Base-by-base conservation (phyloP, 2,113 vertebrate genomes). In the Hirundichthys speculiger region DNA sequence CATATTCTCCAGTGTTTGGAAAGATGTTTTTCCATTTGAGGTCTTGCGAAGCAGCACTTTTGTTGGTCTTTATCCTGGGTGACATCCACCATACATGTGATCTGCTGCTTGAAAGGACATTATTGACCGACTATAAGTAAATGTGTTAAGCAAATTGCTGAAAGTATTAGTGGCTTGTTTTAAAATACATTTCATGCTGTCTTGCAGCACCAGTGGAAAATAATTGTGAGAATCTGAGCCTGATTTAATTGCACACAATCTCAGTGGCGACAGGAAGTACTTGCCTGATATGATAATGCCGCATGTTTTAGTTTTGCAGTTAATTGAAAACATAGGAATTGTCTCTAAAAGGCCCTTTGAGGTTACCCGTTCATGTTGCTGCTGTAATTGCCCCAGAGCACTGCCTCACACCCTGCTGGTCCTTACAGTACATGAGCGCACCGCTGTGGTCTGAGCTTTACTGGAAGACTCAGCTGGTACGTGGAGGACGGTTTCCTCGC, bases 401-500 rank as follows among this genome's bases (percentile, higher is more conserved):
- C 20, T 18, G 47, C 61, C 72, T 19, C n/a, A 18, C 40, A 12
- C 34, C 19, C 16, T 42, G 49, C 46, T 64, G 43, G 38, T 63
- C 50, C 39, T 15, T 53, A 22, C 25, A 18, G 42, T 24, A 45
- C 25, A 3, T 13, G 9, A 48, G 16, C 20, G 10, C 46, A 8
- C 4, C 2, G 3, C 51, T 77, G 2, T 59, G 67, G 58, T 66
- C 9, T 25, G 43, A 52, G 49, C 50, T 47, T 69, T 25, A 56
- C 77, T 66, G 59, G 66, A 55, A 64, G 42, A 51, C 51, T 48
- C 9, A 27, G 30, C 30, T 25, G 52, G 12, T 43, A 22, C 53
- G 56, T 18, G 43, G 60, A 68, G 59, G 51, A 75, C 59, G 64
- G 18, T 58, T 71, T 67, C 45, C 22, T 58, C 38, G 58, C 47